Percentiles rank a stretch among this genome's conserved stretches.
These are phyloP conservation scores for Polietes domitor DNA, from an alignment of 2,888 invertebrate genomes.

Conservation along the genomic window DNA sequence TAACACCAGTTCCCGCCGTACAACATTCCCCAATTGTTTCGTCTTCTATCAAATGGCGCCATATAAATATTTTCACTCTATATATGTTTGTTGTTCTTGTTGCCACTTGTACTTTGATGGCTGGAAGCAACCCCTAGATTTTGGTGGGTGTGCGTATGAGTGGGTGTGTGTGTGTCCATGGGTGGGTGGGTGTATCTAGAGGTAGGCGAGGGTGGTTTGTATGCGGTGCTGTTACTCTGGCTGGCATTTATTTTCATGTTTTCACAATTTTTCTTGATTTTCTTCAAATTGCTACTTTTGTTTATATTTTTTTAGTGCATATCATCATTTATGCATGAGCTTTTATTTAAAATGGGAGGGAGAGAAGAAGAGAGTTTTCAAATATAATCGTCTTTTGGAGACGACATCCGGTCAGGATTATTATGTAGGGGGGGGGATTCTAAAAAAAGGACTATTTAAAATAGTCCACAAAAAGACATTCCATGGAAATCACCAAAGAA, in stretches of 20 bases:
- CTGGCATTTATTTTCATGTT: slow-evolving; percentile 16
- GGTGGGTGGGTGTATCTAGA: background rate
- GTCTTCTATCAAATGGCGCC: slow-evolving; percentile 47
- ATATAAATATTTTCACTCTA: slow-evolving; percentile 48
- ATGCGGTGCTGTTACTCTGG: background rate
- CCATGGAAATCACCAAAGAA: too few species aligned
- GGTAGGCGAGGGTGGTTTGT: background rate
- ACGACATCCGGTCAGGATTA: too few species aligned
- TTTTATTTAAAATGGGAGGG: background rate
- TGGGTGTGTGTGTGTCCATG: background rate
- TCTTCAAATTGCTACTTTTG: slow-evolving; percentile 21
- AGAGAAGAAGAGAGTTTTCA: too few species aligned
- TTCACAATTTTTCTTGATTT: slow-evolving; percentile 33
- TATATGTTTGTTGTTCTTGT: slow-evolving; percentile 16
- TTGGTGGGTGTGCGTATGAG: background rate
- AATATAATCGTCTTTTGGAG: too few species aligned
- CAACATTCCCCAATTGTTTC: slow-evolving; percentile 13
- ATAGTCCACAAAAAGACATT: too few species aligned
- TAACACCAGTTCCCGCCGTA: background rate
- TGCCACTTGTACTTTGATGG: slow-evolving; percentile 45
- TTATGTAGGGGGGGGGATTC: too few species aligned
- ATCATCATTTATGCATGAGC: slow-evolving; percentile 47
- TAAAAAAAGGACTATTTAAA: too few species aligned
- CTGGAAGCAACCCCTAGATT: slow-evolving; percentile 56
- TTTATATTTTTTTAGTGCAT: slow-evolving; percentile 21